phyloP scores from a whole-genome alignment of 2,888 invertebrate species.

The Anthoptus insignis region DNA sequence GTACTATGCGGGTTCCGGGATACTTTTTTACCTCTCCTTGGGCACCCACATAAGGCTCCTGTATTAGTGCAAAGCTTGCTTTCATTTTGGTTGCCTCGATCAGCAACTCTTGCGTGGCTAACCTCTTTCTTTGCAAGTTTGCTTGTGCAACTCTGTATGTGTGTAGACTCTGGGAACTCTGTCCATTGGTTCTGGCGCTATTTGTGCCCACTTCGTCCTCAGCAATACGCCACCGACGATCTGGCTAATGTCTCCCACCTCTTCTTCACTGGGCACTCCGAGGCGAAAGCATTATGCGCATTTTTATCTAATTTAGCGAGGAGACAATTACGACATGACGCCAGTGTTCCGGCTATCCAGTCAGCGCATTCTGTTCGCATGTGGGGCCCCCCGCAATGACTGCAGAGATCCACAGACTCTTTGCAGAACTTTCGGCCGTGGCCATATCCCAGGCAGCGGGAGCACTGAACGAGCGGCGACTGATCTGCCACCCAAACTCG shows the following conservation, averaged over 20 bases:
- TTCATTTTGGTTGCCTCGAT: neutral
- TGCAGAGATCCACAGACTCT: neutral
- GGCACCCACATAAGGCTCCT: constrained; percentile 20
- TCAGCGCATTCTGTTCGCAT: neutral
- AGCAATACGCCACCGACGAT: constrained; percentile 37
- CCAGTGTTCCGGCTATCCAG: neutral
- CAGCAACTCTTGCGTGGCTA: neutral
- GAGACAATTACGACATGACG: neutral
- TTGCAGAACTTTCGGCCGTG: neutral
- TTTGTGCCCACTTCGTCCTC: constrained; percentile 29
- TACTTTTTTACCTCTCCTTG: too few relatives aligned
- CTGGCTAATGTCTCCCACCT: constrained; percentile 44
- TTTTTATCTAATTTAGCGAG: neutral
- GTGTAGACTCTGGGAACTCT: too few relatives aligned
- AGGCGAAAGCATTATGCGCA: constrained; percentile 40
- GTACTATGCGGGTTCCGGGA: neutral
- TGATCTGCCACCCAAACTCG: constrained; percentile 22
- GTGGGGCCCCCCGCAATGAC: neutral
- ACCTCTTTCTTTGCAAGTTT: neutral
- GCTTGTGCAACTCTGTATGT: neutral
- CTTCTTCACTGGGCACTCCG: constrained; percentile 13
- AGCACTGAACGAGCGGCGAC: neutral
- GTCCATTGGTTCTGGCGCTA: too few relatives aligned
- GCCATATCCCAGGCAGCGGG: neutral
- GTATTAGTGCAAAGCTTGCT: constrained; percentile 10